Evolutionary conservation across 1,140 invertebrate species (phyloP).

Genomic region (Mizuhopecten yessoensis): DNA sequence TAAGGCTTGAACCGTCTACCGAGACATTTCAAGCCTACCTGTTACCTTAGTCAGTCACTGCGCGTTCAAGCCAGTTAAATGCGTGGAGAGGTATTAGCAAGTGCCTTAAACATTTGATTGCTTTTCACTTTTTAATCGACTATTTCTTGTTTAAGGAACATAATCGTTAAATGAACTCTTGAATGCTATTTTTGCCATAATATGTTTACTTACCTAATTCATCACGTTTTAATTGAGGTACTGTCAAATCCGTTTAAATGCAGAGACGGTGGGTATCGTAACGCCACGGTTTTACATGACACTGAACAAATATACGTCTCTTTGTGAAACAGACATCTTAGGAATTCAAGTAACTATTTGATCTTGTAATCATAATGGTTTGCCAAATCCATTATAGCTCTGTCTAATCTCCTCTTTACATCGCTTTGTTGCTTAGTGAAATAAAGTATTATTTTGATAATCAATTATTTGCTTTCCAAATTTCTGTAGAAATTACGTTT

Average conservation of each 20-base stretch:
- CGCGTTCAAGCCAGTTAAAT: not conserved
- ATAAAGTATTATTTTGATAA: no score
- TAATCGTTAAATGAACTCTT: not conserved
- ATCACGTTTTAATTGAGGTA: not conserved
- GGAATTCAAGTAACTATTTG: not conserved
- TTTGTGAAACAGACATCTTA: not conserved
- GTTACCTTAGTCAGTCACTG: not conserved
- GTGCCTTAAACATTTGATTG: not conserved
- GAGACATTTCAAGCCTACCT: not conserved
- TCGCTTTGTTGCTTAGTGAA: no score
- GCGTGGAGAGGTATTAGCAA: not conserved
- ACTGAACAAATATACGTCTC: not conserved
- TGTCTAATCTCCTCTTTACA: no score
- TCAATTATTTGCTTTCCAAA: no score
- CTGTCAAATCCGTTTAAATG: not conserved
- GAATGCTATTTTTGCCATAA: not conserved
- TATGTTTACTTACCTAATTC: constrained; percentile 8
- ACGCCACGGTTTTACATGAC: not conserved
- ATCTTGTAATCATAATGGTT: no score
- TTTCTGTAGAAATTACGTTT: no score
- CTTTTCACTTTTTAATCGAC: not conserved
- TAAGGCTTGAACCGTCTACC: not conserved
- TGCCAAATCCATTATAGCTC: no score
- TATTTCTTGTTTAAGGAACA: not conserved
- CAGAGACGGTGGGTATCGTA: not conserved